phyloP scores from a whole-genome alignment of 2,888 invertebrate species.

The Falcaria lacertinaria region DNA sequence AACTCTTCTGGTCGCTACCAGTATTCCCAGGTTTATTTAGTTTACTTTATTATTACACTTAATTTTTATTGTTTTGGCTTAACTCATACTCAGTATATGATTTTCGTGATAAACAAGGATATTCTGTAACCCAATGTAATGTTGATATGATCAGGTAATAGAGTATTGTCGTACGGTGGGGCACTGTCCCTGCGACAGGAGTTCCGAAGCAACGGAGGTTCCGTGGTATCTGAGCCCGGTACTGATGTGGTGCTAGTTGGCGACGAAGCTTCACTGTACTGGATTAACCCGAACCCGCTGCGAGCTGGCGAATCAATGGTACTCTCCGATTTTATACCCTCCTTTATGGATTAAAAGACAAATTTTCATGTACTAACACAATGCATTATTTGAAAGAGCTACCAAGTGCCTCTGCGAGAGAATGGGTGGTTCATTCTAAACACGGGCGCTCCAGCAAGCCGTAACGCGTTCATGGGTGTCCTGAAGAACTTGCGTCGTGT shows the following conservation, averaged over 20 bases:
- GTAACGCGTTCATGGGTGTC: conserved; percentile 91
- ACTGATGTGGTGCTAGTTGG: conserved; percentile 91
- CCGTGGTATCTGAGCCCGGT: conserved; percentile 77
- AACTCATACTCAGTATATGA: too few species aligned
- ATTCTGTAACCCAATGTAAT: too few species aligned
- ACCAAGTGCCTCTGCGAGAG: conserved; percentile 83
- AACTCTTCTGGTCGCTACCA: conserved; percentile 68
- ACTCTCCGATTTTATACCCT: too few species aligned
- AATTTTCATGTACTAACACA: too few species aligned
- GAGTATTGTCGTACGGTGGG: conserved; percentile 94
- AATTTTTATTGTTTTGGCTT: background rate
- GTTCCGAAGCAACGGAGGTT: conserved; percentile 80
- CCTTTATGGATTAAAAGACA: too few species aligned
- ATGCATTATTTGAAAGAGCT: conserved; percentile 68
- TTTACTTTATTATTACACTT: background rate
- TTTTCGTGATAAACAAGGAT: too few species aligned
- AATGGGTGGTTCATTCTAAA: conserved; percentile 79
- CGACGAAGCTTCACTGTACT: conserved; percentile 86
- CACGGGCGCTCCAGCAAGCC: conserved; percentile 62
- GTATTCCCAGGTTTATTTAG: conserved; percentile 52
- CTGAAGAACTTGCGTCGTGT: conserved; percentile 91
- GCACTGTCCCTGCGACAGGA: conserved; percentile 86
- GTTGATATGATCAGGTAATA: conserved; percentile 76
- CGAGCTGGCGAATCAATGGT: conserved; percentile 81
- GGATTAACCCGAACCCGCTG: conserved; percentile 83